Base-by-base conservation (phyloP, 2,113 vertebrate species). In the Daboia siamensis region DNA sequence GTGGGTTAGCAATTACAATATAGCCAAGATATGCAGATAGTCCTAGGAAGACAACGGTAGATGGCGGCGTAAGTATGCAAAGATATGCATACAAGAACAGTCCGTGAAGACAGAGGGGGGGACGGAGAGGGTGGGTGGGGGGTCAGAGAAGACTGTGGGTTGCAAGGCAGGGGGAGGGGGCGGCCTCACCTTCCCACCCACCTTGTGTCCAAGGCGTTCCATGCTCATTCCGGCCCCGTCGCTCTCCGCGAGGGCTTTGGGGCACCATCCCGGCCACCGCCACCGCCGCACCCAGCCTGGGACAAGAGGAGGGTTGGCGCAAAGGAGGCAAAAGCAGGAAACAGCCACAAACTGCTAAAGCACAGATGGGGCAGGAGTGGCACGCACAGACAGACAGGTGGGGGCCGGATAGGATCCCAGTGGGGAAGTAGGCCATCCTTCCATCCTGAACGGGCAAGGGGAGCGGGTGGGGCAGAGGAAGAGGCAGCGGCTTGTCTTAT, bases 31-130 rank as follows among this genome's bases (percentile, higher is more conserved):
- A 84, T 92, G 92, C 94, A 93, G 92, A 95, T 93, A 93, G 89
- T 94, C 94, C 96, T 94, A 91, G 88, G n/a, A 86, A 93, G 93
- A 95, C 95, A 88, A 90, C 92, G 91, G 87, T 93, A 91, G 95
- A 94, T 95, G 95, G 96, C 69, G 29, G 33, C 39, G 39, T 39
- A 20, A 92, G 94, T 90, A 92, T 51, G 3, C 91, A 91, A 24
- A 24, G 21, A 29, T 85, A 87, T 15, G 57, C 54, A 74, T 52
- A 59, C 2, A 48, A 59, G 1, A 56, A 92, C n/a, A 29, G 54
- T 87, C 84, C 92, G 87, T 48, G 93, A 92, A 94, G 95, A 96
- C 94, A 93, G 23, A 91, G 91, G 89, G 46, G 46, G 33, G 2
- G 24, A 39, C 39, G 39, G 39, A 39, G 39, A 39, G 24, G 61